Conservation (phyloP, 1,140 invertebrate genomes). For the Leguminivora glycinivorella region DNA sequence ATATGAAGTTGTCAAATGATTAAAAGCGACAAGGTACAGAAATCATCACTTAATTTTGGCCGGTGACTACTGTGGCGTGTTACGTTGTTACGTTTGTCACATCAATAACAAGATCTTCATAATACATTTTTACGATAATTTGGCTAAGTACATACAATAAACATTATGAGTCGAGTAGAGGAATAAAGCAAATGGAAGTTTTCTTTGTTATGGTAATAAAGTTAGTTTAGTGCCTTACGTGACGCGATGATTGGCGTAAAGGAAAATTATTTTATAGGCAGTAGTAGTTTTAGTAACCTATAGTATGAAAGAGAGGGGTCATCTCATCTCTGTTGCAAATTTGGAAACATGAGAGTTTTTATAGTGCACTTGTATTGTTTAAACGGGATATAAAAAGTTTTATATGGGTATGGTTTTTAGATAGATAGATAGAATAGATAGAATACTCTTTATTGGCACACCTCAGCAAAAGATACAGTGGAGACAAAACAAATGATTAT, state of each 20-base stretch:
- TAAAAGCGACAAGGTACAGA: too few species aligned
- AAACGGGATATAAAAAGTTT: background rate
- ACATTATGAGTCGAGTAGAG: background rate
- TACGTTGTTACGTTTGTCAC: background rate
- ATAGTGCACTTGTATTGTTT: conserved; percentile 10
- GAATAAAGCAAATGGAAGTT: background rate
- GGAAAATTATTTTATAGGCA: background rate
- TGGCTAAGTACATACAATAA: background rate
- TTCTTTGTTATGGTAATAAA: conserved; percentile 1
- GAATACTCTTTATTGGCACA: too few species aligned
- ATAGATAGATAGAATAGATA: too few species aligned
- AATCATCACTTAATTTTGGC: too few species aligned
- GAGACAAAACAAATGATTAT: too few species aligned
- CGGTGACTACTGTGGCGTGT: too few species aligned
- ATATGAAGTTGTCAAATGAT: too few species aligned
- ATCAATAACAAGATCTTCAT: background rate
- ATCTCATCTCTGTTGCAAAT: background rate
- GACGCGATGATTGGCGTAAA: background rate
- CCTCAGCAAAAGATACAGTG: too few species aligned
- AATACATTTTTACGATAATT: background rate
- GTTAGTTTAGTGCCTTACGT: background rate
- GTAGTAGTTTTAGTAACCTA: background rate
- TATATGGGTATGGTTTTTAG: conserved; percentile 9
- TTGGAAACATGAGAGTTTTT: conserved; percentile 8
- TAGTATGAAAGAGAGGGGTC: background rate